Percentiles rank a stretch among this genome's conserved stretches.
Conservation (phyloP, 2,888 invertebrate species). For the Sisyra nigra region DNA sequence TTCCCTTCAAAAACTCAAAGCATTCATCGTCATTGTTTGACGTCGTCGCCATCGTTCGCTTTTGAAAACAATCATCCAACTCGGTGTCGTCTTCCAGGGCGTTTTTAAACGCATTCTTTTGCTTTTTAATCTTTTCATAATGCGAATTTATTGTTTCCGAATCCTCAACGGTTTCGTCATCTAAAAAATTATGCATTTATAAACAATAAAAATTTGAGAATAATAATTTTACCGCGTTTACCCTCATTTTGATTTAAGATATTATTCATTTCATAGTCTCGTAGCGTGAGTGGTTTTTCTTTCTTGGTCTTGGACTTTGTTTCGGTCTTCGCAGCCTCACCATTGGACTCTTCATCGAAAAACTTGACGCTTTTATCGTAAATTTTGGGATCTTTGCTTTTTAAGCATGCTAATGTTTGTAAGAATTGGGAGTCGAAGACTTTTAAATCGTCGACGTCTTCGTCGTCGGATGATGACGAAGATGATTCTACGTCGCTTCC, state of each 20-base stretch:
- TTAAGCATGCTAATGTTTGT: constrained; percentile 68
- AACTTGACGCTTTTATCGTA: constrained; percentile 63
- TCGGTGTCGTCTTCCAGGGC: neutral
- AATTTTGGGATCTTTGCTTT: constrained; percentile 77
- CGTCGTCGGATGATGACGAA: constrained; percentile 48
- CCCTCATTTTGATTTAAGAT: constrained; percentile 45
- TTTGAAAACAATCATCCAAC: constrained; percentile 10
- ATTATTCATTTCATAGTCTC: constrained; percentile 66
- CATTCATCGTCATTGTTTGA: constrained; percentile 42
- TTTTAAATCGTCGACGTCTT: constrained; percentile 39
- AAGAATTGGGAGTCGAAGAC: constrained; percentile 74
- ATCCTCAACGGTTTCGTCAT: constrained; percentile 15
- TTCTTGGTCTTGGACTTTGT: constrained; percentile 21
- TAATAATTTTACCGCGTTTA: no score
- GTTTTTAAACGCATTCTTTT: no score
- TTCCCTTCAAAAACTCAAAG: constrained; percentile 67
- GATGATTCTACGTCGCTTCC: constrained; percentile 31
- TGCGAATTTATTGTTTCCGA: neutral
- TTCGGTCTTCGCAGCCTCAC: constrained; percentile 12
- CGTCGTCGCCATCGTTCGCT: constrained; percentile 33
- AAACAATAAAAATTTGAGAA: no score
- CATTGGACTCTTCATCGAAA: constrained; percentile 34
- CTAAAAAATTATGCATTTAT: constrained; percentile 25
- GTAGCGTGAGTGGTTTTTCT: constrained; percentile 44
- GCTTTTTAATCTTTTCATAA: no score